Percentiles rank a stretch among this genome's conserved stretches.
These are phyloP conservation scores for Drosophila tsacasi DNA, from an alignment of 1,140 invertebrate species.

Conservation along the genomic window DNA sequence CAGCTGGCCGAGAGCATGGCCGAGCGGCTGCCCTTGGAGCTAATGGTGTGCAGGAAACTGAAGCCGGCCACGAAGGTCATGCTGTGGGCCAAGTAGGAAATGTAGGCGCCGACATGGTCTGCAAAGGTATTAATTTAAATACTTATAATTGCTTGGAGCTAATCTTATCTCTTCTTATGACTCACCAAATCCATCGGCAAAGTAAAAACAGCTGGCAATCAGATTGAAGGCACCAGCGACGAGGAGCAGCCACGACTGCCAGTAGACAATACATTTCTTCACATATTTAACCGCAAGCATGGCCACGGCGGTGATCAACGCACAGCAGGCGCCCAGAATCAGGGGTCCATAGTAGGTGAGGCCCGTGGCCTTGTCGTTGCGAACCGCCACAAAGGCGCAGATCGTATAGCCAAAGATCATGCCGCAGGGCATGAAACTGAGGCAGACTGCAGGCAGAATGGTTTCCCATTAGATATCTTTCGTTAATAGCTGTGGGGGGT, in stretches of 20 bases:
- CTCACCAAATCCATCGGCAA: conserved; percentile 77
- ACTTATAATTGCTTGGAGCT: neutral
- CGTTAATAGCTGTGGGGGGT: conserved; percentile 3
- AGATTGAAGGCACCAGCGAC: conserved; percentile 61
- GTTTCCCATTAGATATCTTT: neutral
- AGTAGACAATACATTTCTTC: conserved; percentile 72
- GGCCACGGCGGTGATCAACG: conserved; percentile 50
- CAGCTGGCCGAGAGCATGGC: conserved; percentile 68
- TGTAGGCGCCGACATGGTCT: conserved; percentile 78
- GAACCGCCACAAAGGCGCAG: conserved; percentile 70
- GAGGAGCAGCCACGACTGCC: conserved; percentile 68
- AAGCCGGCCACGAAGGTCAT: conserved; percentile 76
- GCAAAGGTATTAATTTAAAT: conserved; percentile 5
- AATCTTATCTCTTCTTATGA: conserved; percentile 4
- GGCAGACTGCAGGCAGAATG: conserved; percentile 51
- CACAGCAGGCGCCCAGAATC: conserved; percentile 68
- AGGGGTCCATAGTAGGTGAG: conserved; percentile 72
- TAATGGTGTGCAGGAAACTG: conserved; percentile 73
- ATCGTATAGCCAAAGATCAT: conserved; percentile 80
- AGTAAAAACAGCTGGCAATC: conserved; percentile 78
- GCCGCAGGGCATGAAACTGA: conserved; percentile 75
- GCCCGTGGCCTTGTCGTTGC: conserved; percentile 34
- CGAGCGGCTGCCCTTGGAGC: conserved; percentile 60
- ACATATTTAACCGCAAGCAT: conserved; percentile 66
- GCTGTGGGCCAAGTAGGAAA: conserved; percentile 78